Conservation (phyloP, 2,888 invertebrate species). For the Drosophila anomalata region DNA sequence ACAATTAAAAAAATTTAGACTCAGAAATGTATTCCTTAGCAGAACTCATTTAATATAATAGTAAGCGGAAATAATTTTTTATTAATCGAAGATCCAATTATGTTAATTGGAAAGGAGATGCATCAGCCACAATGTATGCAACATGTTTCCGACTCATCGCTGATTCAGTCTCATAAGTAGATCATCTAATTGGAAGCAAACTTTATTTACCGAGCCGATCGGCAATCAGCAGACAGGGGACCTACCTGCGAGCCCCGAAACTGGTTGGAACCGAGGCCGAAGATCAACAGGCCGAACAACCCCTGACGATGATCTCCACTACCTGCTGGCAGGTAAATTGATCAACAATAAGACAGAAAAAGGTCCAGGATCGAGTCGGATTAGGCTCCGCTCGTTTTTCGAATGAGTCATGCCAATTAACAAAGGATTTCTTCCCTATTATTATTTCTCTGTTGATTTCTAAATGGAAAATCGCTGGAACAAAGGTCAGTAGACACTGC, state of each 20-base stretch:
- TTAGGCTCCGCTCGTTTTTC: conserved; percentile 47
- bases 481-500: conserved; percentile 26
- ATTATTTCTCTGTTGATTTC: conserved; percentile 31
- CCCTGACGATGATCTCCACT: conserved; percentile 53
- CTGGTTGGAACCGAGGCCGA: conserved; percentile 51
- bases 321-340: conserved; percentile 69
- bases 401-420: conserved; percentile 65
- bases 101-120: conserved; percentile 2
- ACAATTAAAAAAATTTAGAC: too few species aligned
- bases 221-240: conserved; percentile 9
- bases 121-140: conserved; percentile 31
- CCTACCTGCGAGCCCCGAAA: conserved; percentile 35
- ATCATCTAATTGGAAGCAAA: conserved; percentile 57
- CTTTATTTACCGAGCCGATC: conserved; percentile 5
- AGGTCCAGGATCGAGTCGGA: conserved; percentile 48
- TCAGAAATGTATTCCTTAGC: background rate
- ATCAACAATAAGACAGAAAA: conserved; percentile 51
- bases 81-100: background rate
- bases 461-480: conserved; percentile 32
- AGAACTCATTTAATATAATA: background rate
- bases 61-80: background rate
- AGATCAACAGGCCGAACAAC: conserved; percentile 48
- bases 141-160: conserved; percentile 2
- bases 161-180: conserved; percentile 30
- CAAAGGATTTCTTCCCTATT: conserved; percentile 40